Evolutionary conservation across 2,797 vertebrate genomes (phyloP), one percentile per base, ranked within the genome.

Genomic region (Girardinus metallicus): DNA sequence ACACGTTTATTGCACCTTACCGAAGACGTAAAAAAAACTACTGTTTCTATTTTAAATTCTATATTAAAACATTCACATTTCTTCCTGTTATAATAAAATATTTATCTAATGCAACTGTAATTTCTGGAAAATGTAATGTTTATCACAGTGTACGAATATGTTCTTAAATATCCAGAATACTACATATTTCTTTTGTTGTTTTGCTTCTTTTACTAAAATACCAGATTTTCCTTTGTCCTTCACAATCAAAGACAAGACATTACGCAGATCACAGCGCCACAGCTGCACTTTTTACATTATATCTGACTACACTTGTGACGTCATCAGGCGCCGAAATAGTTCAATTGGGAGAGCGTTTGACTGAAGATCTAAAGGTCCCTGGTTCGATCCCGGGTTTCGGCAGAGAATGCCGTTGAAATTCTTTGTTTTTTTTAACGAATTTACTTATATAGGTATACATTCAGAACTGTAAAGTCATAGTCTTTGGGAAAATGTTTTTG

Each of bases 271-370:
- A 46, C 41, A 41, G 41, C 41, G 8, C 1, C 41, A 43, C 10
- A 43, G 41, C 41, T 43, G 41, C 41, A 41, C 3, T 15, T 57
- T 57, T 57, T 1, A 11, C 23, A 0, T 11, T n/a, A 3, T 55
- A 29, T 57, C 0, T 1, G 1, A 29, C 1, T 1, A 6, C 13
- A 0, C 2, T 2, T 1, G 7, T 0, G 0, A 36, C 18, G 34
- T 39, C 64, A 66, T 26, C 18, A 23, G 0, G 1, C 0, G 64
- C 93, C 86, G 89, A 95, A 95, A 94, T 94, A 94, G 91, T 92
- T 93, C 94, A 94, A 93, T 91, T 94, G 91, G 91, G 92, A 94
- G 91, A 93, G 94, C 85, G 81, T 93, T 93, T 93, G 91, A 93
- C 92, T 93, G 93, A 93, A 94, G 92, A 93, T 94, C 91, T 93